phyloP scores from a whole-genome alignment of 2,113 vertebrate genomes.

The Actenoides lindsayi region DNA sequence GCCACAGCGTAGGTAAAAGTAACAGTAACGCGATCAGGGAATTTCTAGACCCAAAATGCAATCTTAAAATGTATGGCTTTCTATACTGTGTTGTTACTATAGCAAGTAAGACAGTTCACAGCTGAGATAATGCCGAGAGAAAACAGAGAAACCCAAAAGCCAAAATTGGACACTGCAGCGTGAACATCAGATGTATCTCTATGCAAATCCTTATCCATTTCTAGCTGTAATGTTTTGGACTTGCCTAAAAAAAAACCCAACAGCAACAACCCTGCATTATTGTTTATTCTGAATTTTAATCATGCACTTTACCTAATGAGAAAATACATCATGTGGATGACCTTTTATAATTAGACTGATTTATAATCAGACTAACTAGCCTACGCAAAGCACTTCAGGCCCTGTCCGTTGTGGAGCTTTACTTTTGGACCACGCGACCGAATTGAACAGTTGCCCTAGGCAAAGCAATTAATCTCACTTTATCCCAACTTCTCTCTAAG shows the following conservation, averaged over 20 bases:
- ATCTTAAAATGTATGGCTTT: background rate
- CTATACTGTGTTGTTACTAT: background rate
- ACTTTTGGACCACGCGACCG: background rate
- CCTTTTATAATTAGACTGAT: background rate
- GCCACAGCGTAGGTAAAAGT: background rate
- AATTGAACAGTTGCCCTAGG: background rate
- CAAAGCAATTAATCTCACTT: conserved; percentile 16
- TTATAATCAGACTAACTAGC: no score
- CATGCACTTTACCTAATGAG: background rate
- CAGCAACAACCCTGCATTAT: background rate
- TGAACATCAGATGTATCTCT: background rate
- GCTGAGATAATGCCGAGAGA: background rate
- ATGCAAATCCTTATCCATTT: background rate
- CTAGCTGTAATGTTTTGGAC: background rate
- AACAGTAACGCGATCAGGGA: conserved; percentile 52
- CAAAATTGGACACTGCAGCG: background rate
- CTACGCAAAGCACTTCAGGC: background rate
- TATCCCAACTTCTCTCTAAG: background rate
- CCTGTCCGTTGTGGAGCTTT: background rate
- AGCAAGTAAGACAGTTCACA: background rate
- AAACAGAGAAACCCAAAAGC: background rate
- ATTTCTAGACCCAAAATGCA: conserved; percentile 55
- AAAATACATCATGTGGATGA: background rate
- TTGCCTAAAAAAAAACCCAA: background rate
- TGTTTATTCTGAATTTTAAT: background rate